Evolutionary conservation across 2,113 vertebrate species (phyloP).

Genomic region (Proteles cristata): DNA sequence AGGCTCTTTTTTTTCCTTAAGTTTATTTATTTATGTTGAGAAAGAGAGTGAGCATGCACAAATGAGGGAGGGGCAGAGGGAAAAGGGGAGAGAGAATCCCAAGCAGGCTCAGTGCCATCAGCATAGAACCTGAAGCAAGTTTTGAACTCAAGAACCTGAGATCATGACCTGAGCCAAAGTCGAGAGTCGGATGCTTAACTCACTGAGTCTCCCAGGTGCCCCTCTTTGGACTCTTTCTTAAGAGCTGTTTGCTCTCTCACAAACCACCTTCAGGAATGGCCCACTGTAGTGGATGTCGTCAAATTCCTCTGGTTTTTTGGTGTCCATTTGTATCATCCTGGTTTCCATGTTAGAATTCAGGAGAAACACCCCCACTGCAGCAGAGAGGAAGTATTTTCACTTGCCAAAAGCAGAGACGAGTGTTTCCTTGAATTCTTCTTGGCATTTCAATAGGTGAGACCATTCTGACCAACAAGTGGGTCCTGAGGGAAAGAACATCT

Average conservation of each 20-base stretch:
- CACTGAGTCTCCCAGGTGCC: no score
- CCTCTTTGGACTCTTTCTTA: neutral
- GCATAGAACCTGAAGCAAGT: no score
- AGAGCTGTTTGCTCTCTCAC: neutral
- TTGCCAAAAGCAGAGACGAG: neutral
- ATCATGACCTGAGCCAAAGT: no score
- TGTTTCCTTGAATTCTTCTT: neutral
- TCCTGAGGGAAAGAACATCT: neutral
- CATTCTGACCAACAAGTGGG: neutral
- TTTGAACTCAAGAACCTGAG: no score
- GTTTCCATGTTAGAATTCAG: neutral
- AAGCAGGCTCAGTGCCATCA: no score
- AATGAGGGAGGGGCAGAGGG: no score
- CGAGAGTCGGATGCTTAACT: no score
- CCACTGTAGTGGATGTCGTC: neutral
- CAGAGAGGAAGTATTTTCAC: slow-evolving; percentile 1
- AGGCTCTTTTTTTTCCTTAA: neutral
- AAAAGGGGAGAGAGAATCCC: no score
- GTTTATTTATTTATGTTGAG: no score
- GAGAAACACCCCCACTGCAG: neutral
- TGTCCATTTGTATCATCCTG: neutral
- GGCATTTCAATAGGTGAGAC: neutral
- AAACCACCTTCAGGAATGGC: neutral
- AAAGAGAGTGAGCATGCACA: no score
- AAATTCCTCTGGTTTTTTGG: neutral